These are phyloP conservation scores for Chaenodraco wilsoni DNA, from an alignment of 2,797 vertebrate species.

Conservation along the genomic window DNA sequence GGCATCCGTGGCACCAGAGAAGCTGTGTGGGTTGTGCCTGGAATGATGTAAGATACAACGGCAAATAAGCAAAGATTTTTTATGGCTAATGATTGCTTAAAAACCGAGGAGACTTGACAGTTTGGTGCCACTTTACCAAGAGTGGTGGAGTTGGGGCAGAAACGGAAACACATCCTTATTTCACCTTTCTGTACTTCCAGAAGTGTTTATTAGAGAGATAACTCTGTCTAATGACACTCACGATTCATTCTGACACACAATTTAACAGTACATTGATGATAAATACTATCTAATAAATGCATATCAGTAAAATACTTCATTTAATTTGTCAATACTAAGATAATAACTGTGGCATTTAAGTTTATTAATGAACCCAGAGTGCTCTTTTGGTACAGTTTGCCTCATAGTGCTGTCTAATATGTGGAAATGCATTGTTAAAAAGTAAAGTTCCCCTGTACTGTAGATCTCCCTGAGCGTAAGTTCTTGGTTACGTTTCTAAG, in stretches of 20 bases:
- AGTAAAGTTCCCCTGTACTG: constrained; percentile 5
- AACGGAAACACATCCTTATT: constrained; percentile 62
- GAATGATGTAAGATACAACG: constrained; percentile 78
- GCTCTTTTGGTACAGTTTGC: background rate
- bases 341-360: background rate
- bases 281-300: background rate
- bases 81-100: constrained; percentile 81
- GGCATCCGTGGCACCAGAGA: constrained; percentile 68
- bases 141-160: constrained; percentile 39
- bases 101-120: constrained; percentile 72
- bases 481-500: constrained; percentile 17
- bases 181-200: constrained; percentile 27
- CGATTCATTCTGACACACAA: too few species aligned
- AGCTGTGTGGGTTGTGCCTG: constrained; percentile 60
- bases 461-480: background rate
- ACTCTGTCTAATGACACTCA: background rate
- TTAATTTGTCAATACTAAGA: background rate
- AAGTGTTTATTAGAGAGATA: constrained; percentile 8
- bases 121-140: constrained; percentile 50
- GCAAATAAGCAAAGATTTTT: constrained; percentile 76
- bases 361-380: constrained; percentile 5
- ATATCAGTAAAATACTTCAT: background rate
- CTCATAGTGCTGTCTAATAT: background rate
- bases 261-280: background rate
- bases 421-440: constrained; percentile 6